phyloP scores from a whole-genome alignment of 2,113 vertebrate species.

The Zosterops pallidus region DNA sequence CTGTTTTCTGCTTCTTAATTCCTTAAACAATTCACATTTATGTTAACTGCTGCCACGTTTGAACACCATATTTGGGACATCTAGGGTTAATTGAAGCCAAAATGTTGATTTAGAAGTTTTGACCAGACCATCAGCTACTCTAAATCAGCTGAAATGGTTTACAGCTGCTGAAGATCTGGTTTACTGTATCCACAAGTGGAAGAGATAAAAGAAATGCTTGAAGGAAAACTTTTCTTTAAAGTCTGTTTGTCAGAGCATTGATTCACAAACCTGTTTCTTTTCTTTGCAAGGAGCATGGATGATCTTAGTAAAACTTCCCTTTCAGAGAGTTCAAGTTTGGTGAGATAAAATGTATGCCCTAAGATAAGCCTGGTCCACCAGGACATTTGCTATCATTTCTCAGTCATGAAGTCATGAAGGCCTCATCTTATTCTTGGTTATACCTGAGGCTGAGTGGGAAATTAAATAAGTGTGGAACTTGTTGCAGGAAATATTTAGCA shows the following conservation, averaged over 20 bases:
- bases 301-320: neutral
- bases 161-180: neutral
- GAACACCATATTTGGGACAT: neutral
- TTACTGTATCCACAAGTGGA: neutral
- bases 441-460: neutral
- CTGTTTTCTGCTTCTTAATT: slow-evolving; percentile 6
- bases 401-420: neutral
- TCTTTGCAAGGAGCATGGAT: neutral
- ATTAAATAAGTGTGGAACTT: neutral
- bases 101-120: slow-evolving; percentile 6
- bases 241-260: neutral
- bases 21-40: neutral
- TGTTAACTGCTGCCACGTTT: neutral
- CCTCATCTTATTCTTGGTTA: neutral
- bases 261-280: neutral
- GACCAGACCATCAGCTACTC: neutral
- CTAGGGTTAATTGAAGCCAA: neutral
- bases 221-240: neutral
- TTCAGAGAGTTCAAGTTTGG: neutral
- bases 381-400: neutral
- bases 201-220: neutral
- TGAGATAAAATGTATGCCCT: neutral
- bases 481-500: neutral
- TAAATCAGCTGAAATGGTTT: neutral
- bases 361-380: neutral